phyloP scores from a whole-genome alignment of 2,113 vertebrate genomes.

The Bungarus multicinctus region DNA sequence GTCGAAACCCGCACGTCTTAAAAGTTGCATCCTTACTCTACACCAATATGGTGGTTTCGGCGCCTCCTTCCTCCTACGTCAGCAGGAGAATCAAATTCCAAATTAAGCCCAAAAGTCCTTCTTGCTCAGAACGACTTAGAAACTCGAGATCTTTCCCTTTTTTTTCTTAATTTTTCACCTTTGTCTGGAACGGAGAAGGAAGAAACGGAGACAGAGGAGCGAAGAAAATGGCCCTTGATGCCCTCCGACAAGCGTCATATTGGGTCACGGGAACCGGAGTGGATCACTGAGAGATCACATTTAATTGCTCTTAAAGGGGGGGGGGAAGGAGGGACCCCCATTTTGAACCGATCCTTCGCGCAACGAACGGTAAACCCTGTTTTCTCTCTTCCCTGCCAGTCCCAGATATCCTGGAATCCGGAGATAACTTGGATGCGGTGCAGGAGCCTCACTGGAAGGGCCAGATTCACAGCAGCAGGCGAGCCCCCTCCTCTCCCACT shows the following conservation, averaged over 20 bases:
- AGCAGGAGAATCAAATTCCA: not conserved
- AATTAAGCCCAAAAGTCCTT: not conserved
- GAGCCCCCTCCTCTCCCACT: not conserved
- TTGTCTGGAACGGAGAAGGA: not conserved
- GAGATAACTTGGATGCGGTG: not conserved
- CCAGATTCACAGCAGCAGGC: not conserved
- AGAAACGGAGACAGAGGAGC: not conserved
- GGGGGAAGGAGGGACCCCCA: not conserved
- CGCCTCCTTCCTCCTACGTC: not conserved
- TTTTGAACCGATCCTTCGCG: not conserved
- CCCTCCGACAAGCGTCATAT: accelerated
- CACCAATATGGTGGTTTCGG: not conserved
- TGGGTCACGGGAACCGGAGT: not conserved
- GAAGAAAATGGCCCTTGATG: not conserved
- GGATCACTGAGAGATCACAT: too few species aligned
- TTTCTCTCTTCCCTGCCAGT: not conserved
- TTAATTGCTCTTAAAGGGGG: too few species aligned
- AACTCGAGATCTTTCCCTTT: not conserved
- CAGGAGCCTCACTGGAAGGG: not conserved
- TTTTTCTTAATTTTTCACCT: not conserved
- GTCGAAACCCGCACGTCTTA: too few species aligned
- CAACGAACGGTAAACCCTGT: not conserved
- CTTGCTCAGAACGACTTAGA: not conserved
- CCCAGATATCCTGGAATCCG: not conserved
- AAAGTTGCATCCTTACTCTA: too few species aligned